A percentile compares a stretch with the other conserved stretches of the same genome.
Conservation (phyloP, 2,888 invertebrate species). For the Drosophila yooni region DNA sequence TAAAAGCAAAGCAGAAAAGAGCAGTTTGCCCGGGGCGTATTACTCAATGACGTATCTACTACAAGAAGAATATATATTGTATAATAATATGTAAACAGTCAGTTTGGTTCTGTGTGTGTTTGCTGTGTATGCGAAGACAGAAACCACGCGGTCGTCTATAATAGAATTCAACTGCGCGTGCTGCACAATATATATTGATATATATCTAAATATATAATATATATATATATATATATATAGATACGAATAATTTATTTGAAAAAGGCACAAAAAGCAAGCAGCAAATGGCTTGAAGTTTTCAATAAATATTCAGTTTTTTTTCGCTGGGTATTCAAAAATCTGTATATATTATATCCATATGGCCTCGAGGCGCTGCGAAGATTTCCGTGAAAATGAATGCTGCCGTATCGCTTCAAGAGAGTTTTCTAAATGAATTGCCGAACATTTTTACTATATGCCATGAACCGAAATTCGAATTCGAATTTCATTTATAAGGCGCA, state of each 20-base stretch:
- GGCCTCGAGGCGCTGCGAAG: conserved; percentile 73
- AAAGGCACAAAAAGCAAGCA: conserved; percentile 24
- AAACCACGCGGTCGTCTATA: conserved; percentile 67
- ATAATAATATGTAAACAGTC: conserved; percentile 53
- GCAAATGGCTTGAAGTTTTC: conserved; percentile 63
- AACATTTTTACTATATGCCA: conserved; percentile 43
- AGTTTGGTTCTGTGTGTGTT: conserved; percentile 5
- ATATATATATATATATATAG: conserved; percentile 28
- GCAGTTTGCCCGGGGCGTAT: conserved; percentile 56
- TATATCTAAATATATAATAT: conserved; percentile 14
- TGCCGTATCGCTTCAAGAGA: conserved; percentile 81
- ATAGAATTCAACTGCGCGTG: conserved; percentile 59
- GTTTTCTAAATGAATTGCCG: conserved; percentile 77
- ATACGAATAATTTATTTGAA: conserved; percentile 58
- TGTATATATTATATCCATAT: conserved; percentile 53
- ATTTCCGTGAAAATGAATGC: conserved; percentile 82
- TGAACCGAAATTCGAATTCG: conserved; percentile 47
- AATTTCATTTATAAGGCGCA: conserved; percentile 24
- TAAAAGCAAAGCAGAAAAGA: conserved; percentile 21
- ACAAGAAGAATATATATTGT: conserved; percentile 30
- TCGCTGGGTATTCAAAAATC: conserved; percentile 28
- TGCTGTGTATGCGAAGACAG: conserved; percentile 35
- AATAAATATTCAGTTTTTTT: conserved; percentile 42
- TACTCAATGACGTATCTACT: conserved; percentile 52
- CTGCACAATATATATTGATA: conserved; percentile 42